Evolutionary conservation across 2,888 invertebrate species (phyloP).

Genomic region (Helicoverpa assulta): DNA sequence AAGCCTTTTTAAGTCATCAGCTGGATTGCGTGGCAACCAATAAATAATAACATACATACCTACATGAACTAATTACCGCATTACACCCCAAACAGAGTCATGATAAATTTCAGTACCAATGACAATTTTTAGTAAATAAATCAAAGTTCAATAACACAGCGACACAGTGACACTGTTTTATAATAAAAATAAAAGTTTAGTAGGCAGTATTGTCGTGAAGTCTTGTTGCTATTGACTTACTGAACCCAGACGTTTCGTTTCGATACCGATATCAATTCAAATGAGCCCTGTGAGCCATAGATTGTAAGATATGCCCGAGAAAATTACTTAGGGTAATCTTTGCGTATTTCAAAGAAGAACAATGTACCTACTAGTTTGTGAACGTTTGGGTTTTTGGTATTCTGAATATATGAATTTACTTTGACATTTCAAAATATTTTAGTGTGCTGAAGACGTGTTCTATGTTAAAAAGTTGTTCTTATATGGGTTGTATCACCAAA

Average conservation of each 20-base stretch:
- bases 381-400: background rate
- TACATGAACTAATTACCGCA: background rate
- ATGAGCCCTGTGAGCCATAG: slow-evolving; percentile 37
- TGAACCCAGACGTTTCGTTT: slow-evolving; percentile 1
- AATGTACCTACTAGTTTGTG: background rate
- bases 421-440: too few relatives aligned
- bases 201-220: slow-evolving; percentile 17
- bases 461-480: background rate
- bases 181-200: slow-evolving; percentile 8
- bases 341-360: slow-evolving; percentile 4
- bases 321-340: slow-evolving; percentile 35
- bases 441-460: too few relatives aligned
- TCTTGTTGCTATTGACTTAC: slow-evolving; percentile 10
- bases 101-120: background rate
- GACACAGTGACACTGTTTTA: slow-evolving; percentile 19
- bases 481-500: too few relatives aligned
- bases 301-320: slow-evolving; percentile 25
- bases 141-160: slow-evolving; percentile 2
- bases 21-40: too few relatives aligned
- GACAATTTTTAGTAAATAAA: background rate
- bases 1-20: background rate
- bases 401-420: background rate
- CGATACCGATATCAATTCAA: slow-evolving; percentile 38
- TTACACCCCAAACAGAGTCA: too few relatives aligned
- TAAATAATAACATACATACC: background rate